These are phyloP conservation scores for Calcarius lapponicus DNA, from an alignment of 2,797 vertebrate species.

Conservation along the genomic window DNA sequence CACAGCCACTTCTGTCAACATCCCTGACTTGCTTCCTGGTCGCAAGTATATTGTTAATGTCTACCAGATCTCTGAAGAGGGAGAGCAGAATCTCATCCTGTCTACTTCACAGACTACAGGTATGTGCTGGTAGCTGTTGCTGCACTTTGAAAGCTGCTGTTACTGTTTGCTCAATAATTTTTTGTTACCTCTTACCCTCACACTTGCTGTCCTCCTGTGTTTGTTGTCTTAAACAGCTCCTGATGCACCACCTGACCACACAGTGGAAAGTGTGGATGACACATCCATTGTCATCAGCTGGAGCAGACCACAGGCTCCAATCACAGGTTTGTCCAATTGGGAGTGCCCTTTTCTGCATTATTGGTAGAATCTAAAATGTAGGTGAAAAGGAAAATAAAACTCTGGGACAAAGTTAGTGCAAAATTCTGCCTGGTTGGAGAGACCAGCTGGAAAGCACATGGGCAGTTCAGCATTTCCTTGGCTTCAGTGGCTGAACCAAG, in stretches of 20 bases:
- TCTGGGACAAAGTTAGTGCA: too few species aligned
- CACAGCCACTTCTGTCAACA: constrained; percentile 91
- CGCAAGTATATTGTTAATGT: constrained; percentile 95
- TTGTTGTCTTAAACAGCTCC: constrained; percentile 82
- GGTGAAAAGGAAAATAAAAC: background rate
- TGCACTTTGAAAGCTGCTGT: background rate
- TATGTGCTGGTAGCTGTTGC: constrained; percentile 31
- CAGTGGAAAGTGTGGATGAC: constrained; percentile 88
- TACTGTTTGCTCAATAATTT: background rate
- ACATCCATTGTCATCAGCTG: constrained; percentile 91
- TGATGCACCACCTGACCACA: constrained; percentile 86
- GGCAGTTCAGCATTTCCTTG: background rate
- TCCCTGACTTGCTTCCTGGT: constrained; percentile 94
- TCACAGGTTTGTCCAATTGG: constrained; percentile 83
- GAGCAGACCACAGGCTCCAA: constrained; percentile 93
- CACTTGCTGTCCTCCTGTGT: background rate
- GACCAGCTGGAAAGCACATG: background rate
- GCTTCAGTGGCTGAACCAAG: background rate
- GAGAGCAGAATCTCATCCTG: constrained; percentile 89
- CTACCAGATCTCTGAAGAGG: constrained; percentile 88
- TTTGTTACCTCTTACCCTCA: background rate
- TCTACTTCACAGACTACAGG: constrained; percentile 95
- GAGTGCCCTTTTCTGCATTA: background rate
- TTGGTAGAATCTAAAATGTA: background rate
- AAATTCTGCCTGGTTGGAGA: background rate